Evolutionary conservation across 2,113 vertebrate species (phyloP).

Genomic region (Hemiprocne comata): DNA sequence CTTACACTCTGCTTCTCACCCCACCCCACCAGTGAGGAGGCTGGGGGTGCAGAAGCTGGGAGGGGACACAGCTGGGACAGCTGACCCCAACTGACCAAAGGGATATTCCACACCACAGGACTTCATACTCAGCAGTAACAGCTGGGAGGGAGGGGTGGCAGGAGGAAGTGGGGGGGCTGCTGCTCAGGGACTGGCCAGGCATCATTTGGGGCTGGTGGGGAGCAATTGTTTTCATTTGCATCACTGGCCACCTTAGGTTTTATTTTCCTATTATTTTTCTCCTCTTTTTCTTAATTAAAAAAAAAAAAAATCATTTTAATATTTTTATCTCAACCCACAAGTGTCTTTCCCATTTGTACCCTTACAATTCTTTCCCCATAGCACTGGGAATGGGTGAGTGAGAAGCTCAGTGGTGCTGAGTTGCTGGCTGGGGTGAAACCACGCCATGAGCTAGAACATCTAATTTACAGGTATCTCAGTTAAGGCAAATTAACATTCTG

Average conservation of each 20-base stretch:
- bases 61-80: background rate
- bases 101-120: background rate
- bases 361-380: no score
- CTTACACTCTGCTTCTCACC: background rate
- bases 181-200: background rate
- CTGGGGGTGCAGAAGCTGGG: background rate
- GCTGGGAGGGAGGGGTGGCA: rapidly evolving
- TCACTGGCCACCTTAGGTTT: background rate
- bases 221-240: background rate
- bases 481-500: background rate
- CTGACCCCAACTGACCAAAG: background rate
- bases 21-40: rapidly evolving
- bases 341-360: background rate
- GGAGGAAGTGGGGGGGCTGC: no score
- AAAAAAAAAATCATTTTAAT: no score
- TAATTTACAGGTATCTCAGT: background rate
- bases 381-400: rapidly evolving
- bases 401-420: background rate
- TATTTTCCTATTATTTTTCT: background rate
- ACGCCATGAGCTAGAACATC: background rate
- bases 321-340: background rate
- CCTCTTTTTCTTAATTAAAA: background rate
- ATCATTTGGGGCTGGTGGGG: no score
- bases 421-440: background rate
- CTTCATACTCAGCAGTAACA: background rate